Evolutionary conservation across 2,888 invertebrate species (phyloP).

Genomic region (Hetaerina titia): DNA sequence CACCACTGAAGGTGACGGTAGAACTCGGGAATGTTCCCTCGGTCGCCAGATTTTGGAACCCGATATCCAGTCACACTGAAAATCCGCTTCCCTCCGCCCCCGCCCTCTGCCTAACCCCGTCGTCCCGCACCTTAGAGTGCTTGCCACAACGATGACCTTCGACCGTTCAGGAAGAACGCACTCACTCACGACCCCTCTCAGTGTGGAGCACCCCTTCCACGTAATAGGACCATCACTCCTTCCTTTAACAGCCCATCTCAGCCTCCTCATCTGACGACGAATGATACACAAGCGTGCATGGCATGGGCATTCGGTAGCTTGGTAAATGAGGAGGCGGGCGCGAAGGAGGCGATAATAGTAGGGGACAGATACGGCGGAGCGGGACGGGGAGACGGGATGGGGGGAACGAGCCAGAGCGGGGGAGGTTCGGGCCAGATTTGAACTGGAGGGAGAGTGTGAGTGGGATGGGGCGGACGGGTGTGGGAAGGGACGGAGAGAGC

Average conservation of each 20-base stretch:
- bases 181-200: background rate
- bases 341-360: slow-evolving; percentile 25
- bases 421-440: slow-evolving; percentile 38
- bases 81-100: background rate
- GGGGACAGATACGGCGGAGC: background rate
- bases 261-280: background rate
- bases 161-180: background rate
- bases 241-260: background rate
- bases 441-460: background rate
- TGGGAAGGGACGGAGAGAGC: background rate
- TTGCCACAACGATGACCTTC: background rate
- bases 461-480: background rate
- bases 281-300: background rate
- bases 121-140: background rate
- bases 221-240: background rate
- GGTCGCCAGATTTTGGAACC: background rate
- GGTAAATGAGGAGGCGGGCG: slow-evolving; percentile 24
- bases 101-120: background rate
- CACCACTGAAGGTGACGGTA: background rate
- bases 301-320: slow-evolving; percentile 1
- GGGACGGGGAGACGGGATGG: background rate
- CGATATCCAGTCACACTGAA: background rate
- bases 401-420: background rate
- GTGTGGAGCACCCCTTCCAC: background rate
- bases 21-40: background rate